These are phyloP conservation scores for Hydrozoanthus tunicans DNA, from an alignment of 64 coral and sea anemone genomes.

Conservation along the genomic window DNA sequence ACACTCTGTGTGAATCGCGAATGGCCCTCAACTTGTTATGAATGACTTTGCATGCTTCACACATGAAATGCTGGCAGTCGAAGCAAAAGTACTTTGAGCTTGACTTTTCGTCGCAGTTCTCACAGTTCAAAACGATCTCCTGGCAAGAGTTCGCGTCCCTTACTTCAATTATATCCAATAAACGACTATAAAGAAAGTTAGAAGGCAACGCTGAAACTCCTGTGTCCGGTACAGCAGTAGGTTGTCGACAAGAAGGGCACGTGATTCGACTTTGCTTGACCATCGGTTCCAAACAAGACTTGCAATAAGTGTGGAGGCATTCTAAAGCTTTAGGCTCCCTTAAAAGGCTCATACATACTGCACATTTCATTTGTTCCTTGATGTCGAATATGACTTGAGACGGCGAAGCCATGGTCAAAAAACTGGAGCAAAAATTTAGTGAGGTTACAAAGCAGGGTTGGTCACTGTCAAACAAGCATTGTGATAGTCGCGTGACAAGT, in stretches of 20 bases:
- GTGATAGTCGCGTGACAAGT: neutral
- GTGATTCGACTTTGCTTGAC: neutral
- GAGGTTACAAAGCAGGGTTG: neutral
- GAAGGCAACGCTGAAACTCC: conserved; percentile 39
- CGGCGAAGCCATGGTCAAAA: conserved; percentile 7
- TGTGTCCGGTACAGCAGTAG: conserved; percentile 11
- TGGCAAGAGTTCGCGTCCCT: neutral
- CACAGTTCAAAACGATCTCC: conserved; percentile 30
- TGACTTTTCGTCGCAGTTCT: conserved; percentile 40
- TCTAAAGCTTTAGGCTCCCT: conserved; percentile 33
- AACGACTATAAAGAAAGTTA: conserved; percentile 36
- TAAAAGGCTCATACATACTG: conserved; percentile 27
- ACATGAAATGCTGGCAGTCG: conserved; percentile 57
- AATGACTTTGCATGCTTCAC: conserved; percentile 30
- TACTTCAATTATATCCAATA: conserved; percentile 48
- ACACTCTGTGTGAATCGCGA: conserved; percentile 20
- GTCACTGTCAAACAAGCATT: neutral
- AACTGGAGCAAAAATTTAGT: neutral
- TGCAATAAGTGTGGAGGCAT: conserved; percentile 48
- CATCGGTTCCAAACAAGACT: conserved; percentile 14
- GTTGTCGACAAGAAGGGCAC: conserved; percentile 29
- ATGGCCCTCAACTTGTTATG: conserved; percentile 40
- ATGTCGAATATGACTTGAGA: neutral
- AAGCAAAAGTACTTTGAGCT: conserved; percentile 29
- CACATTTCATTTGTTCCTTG: conserved; percentile 30